Evolutionary conservation across 2,113 vertebrate genomes (phyloP), one percentile per base, ranked within the genome.

Genomic region (Romanogobio albipinnatus): DNA sequence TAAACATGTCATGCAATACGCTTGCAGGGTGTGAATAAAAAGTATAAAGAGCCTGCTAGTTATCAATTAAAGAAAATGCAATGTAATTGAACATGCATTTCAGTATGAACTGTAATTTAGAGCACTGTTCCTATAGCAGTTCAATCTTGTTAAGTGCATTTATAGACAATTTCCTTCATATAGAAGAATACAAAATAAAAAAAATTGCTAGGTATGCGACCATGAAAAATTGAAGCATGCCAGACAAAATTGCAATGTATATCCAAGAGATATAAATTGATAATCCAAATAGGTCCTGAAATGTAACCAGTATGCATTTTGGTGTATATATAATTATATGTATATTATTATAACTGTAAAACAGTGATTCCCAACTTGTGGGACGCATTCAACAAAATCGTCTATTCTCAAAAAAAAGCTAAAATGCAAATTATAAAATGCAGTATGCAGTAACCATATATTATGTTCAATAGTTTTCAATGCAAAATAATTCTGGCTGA

Each of bases 11-110:
- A 45, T 66, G 62, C 62, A 64, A 33, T 64, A 8, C 26, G 5
- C 26, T 29, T 64, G 13, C 15, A 33, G 62, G 62, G 26, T 64
- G 13, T 15, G 26, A 64, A 29, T 29, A 61, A 26, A 26, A 33
- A 33, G 62, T 33, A 17, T 8, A 66, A 33, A 66, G 17, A 13
- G 39, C 22, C 39, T 71, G 19, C 36, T 45, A 45, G 64, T 9
- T 22, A 68, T 68, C 64, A 68, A 19, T 19, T 68, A 39, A 68
- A 68, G 15, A 26, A 33, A 73, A 73, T 74, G 70, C 70, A 73
- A 74, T 73, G 39, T 9, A 71, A 70, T 39, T 39, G 5, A 26
- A 7, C 51, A 58, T 14, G 29, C 2, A 14, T 36, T 77, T 59
- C 33, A 59, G 66, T 10, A 56, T 56, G 26, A 24, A 47, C n/a